These are phyloP conservation scores for Octodon degus DNA, from an alignment of 2,113 vertebrate genomes.

Conservation along the genomic window DNA sequence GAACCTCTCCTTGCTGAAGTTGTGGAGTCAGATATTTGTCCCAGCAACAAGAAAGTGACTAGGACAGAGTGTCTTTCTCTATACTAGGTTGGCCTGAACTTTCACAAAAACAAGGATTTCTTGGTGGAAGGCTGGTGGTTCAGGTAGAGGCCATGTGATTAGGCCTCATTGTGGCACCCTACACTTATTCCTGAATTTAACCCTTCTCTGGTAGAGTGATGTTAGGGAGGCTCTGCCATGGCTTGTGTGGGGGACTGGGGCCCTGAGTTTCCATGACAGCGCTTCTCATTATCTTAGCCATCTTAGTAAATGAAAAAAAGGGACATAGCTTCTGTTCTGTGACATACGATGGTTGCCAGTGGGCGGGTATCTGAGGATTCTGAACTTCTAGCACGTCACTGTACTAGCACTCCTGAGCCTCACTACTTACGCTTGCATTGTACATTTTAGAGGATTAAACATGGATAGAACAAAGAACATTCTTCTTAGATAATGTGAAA, in stretches of 20 bases:
- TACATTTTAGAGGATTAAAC: background rate
- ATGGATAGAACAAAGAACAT: background rate
- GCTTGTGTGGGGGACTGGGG: background rate
- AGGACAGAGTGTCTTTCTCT: background rate
- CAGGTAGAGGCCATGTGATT: background rate
- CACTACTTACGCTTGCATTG: background rate
- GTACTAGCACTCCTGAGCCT: background rate
- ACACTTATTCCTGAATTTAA: background rate
- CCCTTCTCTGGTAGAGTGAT: background rate
- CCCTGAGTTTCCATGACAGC: background rate
- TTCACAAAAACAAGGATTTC: background rate
- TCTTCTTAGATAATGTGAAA: background rate
- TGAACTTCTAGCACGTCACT: background rate
- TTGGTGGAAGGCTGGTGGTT: background rate
- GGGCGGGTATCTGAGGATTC: background rate
- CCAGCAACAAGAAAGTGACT: background rate
- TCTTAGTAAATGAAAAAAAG: background rate
- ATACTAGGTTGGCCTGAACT: background rate
- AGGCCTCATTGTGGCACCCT: background rate
- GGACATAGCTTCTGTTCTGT: slow-evolving; percentile 19
- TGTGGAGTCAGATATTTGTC: background rate
- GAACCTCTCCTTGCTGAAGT: background rate
- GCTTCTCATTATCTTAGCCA: background rate
- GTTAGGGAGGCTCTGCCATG: background rate
- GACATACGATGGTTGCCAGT: background rate